phyloP scores from a whole-genome alignment of 2,797 vertebrate species.

The Poecilia gillii region DNA sequence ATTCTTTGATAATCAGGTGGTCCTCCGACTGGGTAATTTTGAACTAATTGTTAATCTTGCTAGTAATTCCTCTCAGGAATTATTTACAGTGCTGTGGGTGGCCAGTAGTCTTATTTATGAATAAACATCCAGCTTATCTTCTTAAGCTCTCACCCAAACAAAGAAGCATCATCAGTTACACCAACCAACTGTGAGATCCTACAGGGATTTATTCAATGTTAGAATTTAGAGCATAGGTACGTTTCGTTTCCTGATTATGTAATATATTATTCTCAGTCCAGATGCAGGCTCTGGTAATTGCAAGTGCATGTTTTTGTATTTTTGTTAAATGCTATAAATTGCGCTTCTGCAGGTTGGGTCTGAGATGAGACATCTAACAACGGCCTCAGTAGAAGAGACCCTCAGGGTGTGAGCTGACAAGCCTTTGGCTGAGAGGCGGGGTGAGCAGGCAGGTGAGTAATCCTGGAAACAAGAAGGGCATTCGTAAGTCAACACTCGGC shows the following conservation, averaged over 20 bases:
- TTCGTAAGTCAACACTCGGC: neutral
- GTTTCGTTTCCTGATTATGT: too few species aligned
- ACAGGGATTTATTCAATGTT: neutral
- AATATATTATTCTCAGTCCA: neutral
- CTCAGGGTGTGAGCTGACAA: conserved; percentile 5
- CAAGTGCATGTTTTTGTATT: neutral
- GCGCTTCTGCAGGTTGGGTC: neutral
- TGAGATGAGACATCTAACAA: neutral
- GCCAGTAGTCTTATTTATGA: neutral
- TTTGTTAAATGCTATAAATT: neutral
- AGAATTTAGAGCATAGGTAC: neutral
- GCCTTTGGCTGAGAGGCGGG: neutral
- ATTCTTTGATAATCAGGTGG: neutral
- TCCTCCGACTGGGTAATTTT: too few species aligned
- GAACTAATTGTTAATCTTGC: too few species aligned
- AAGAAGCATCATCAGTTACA: neutral
- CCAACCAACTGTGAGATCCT: neutral
- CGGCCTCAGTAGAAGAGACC: neutral
- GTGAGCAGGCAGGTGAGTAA: conserved; percentile 2
- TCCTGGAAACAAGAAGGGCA: conserved; percentile 6
- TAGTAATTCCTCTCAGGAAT: too few species aligned
- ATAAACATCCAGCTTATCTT: neutral
- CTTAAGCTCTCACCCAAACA: neutral
- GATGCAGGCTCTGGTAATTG: neutral
- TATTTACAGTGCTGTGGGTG: too few species aligned